These are phyloP conservation scores for Agrypnus murinus DNA, from an alignment of 2,888 invertebrate species.

Conservation along the genomic window DNA sequence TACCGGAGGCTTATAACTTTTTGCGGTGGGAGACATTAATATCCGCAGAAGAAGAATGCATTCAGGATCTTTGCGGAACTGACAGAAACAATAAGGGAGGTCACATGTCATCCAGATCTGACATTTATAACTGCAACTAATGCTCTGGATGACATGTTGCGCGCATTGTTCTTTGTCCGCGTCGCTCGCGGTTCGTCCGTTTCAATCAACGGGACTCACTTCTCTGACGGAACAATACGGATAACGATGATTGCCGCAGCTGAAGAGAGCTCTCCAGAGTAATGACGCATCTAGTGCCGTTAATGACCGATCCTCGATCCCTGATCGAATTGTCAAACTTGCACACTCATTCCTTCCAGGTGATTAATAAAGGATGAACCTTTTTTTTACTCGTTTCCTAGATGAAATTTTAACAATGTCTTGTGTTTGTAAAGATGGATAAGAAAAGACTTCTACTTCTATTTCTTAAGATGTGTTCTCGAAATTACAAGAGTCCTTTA, in stretches of 20 bases:
- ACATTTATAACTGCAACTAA: conserved; percentile 69
- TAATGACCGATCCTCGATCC: conserved; percentile 65
- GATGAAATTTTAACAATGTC: too few species aligned
- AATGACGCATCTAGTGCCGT: conserved; percentile 69
- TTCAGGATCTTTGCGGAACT: conserved; percentile 55
- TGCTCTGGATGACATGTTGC: conserved; percentile 66
- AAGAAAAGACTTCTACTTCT: too few species aligned
- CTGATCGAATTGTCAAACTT: conserved; percentile 66
- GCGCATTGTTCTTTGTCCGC: conserved; percentile 65
- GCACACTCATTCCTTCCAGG: conserved; percentile 63
- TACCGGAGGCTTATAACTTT: conserved; percentile 54
- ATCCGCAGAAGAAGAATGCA: conserved; percentile 62
- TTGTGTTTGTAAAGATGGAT: too few species aligned
- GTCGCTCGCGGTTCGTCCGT: conserved; percentile 54
- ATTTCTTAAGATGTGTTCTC: too few species aligned
- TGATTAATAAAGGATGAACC: conserved; percentile 50
- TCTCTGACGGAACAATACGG: conserved; percentile 66
- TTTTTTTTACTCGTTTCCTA: too few species aligned
- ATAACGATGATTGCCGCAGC: conserved; percentile 71
- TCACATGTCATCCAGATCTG: conserved; percentile 63
- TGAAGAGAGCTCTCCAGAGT: conserved; percentile 66
- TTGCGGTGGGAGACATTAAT: conserved; percentile 62
- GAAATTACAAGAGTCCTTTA: too few species aligned
- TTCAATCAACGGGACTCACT: conserved; percentile 64
- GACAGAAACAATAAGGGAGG: conserved; percentile 67